These are phyloP conservation scores for Premnoplex brunnescens DNA, from an alignment of 2,797 vertebrate genomes.

Conservation along the genomic window DNA sequence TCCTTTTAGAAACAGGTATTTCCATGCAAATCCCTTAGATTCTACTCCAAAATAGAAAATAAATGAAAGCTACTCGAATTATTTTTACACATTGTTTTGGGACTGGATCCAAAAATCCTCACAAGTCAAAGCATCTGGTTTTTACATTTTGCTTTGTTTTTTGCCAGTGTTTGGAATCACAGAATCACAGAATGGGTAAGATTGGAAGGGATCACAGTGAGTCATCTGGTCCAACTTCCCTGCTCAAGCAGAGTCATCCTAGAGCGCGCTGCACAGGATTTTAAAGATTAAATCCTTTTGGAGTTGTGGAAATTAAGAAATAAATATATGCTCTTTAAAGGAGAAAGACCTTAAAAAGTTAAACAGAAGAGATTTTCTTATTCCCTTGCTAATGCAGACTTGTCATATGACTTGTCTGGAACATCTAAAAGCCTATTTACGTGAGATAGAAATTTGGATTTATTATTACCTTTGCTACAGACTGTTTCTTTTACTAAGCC, in stretches of 20 bases:
- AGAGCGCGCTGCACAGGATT: neutral
- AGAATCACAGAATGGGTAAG: neutral
- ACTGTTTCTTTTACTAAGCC: neutral
- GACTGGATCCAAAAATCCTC: neutral
- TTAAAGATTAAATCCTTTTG: neutral
- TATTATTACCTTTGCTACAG: neutral
- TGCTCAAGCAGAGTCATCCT: neutral
- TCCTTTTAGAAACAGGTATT: constrained; percentile 16
- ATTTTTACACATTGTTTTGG: neutral
- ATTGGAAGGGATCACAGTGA: neutral
- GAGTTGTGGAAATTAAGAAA: neutral
- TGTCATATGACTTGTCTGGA: neutral
- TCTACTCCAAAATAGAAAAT: constrained; percentile 2
- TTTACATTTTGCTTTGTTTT: neutral
- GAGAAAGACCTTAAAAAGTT: neutral
- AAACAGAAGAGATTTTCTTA: neutral
- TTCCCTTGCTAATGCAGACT: neutral
- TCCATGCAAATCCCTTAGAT: constrained; percentile 8
- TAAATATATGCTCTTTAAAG: neutral
- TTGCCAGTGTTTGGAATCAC: neutral
- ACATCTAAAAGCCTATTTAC: neutral
- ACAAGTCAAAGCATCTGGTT: neutral
- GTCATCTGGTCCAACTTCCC: neutral
- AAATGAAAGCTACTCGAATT: neutral
- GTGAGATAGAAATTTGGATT: neutral